These are phyloP conservation scores for Distichodus sexfasciatus DNA, from an alignment of 2,797 vertebrate genomes.

Conservation along the genomic window DNA sequence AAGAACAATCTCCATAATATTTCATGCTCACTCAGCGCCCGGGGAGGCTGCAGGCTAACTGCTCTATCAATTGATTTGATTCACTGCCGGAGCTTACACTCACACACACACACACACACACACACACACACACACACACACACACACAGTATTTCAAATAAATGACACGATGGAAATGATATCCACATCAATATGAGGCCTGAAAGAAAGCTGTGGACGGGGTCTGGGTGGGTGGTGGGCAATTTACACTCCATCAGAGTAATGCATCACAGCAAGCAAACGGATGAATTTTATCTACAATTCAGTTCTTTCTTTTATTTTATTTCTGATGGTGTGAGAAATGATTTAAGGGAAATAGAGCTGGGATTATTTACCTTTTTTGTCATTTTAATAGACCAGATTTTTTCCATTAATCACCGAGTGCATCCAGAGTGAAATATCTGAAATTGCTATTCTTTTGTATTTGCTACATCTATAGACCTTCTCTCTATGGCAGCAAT, in stretches of 20 bases:
- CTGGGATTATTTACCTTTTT: neutral
- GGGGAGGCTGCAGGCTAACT: slow-evolving; percentile 91
- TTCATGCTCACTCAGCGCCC: slow-evolving; percentile 91
- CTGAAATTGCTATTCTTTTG: neutral
- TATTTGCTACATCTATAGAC: neutral
- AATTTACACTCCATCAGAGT: slow-evolving; percentile 90
- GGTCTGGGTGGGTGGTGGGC: slow-evolving; percentile 86
- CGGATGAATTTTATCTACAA: slow-evolving; percentile 72
- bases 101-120: slow-evolving; percentile 15
- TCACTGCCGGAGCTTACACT: slow-evolving; percentile 87
- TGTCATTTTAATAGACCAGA: neutral
- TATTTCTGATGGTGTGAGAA: slow-evolving; percentile 60
- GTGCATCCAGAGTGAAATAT: no score
- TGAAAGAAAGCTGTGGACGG: slow-evolving; percentile 96
- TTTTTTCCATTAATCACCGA: no score
- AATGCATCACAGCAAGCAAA: slow-evolving; percentile 78
- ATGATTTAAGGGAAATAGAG: slow-evolving; percentile 66
- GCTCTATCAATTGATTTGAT: slow-evolving; percentile 99
- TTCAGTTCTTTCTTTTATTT: slow-evolving; percentile 31
- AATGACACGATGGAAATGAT: slow-evolving; percentile 99
- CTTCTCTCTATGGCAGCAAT: neutral
- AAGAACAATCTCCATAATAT: slow-evolving; percentile 99
- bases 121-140: slow-evolving; percentile 12
- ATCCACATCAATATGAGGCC: slow-evolving; percentile 99
- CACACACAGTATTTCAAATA: slow-evolving; percentile 98